phyloP scores from a whole-genome alignment of 2,888 invertebrate genomes.

The Cryptus armator region DNA sequence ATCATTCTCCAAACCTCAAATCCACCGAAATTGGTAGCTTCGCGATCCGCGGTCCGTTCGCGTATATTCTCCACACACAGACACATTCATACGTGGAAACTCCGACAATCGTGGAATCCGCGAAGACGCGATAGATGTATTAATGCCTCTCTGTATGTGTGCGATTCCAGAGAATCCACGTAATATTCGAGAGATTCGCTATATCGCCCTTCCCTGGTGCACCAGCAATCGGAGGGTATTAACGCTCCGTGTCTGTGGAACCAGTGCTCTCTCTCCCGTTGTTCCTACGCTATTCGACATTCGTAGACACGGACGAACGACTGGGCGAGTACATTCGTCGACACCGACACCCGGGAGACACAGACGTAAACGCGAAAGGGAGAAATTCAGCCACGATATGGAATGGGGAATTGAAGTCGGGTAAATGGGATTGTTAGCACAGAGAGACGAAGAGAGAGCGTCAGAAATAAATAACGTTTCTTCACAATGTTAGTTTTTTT shows the following conservation, averaged over 20 bases:
- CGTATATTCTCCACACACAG: slow-evolving; percentile 20
- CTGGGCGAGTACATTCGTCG: slow-evolving; percentile 17
- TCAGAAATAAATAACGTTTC: slow-evolving; percentile 72
- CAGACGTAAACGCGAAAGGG: slow-evolving; percentile 46
- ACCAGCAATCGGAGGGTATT: slow-evolving; percentile 67
- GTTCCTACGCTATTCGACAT: slow-evolving; percentile 73
- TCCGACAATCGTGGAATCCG: slow-evolving; percentile 40
- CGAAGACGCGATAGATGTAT: slow-evolving; percentile 17
- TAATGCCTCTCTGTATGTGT: background rate
- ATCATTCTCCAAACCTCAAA: slow-evolving; percentile 55
- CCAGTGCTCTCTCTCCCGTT: slow-evolving; percentile 48
- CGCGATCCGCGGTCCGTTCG: slow-evolving; percentile 41
- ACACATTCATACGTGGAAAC: background rate
- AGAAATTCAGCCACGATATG: slow-evolving; percentile 26
- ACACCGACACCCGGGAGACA: slow-evolving; percentile 58
- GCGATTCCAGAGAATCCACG: slow-evolving; percentile 14
- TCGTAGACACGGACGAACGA: slow-evolving; percentile 59
- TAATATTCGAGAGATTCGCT: slow-evolving; percentile 53
- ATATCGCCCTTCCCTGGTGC: slow-evolving; percentile 12
- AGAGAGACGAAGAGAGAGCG: slow-evolving; percentile 6
- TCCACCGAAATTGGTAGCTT: slow-evolving; percentile 58
- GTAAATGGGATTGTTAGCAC: slow-evolving; percentile 74
- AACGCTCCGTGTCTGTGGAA: slow-evolving; percentile 67
- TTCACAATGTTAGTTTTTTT: slow-evolving; percentile 37
- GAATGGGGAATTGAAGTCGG: slow-evolving; percentile 73